Evolutionary conservation across 1,140 invertebrate species (phyloP), one percentile per base, ranked within the genome.

Genomic region (Scaptomyza pallida): DNA sequence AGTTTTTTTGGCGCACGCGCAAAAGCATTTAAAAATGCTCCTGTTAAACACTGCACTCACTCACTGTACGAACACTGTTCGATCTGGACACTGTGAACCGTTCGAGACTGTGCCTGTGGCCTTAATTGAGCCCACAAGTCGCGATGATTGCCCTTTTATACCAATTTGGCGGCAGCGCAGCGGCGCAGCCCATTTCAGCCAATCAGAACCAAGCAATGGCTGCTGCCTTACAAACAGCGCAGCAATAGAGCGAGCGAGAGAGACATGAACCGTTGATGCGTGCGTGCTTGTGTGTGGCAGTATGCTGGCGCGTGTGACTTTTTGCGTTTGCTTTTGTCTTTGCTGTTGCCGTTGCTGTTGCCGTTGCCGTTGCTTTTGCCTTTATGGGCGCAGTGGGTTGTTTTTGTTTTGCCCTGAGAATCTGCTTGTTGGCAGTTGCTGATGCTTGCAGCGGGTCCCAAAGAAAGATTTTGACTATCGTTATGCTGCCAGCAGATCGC

Each of bases 61-160:
- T 55, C 48, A 33, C 41, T 60, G 64, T 15, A 40, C 23, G 15
- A 33, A 30, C 15, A 13, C 30, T 44, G 52, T 47, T 51, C 51
- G 51, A 6, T 62, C 17, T 30, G 23, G 15, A n/a, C 61, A 33
- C 52, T 55, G 17, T 47, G 62, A 77, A 81, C 73, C 69, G 81
- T 51, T 76, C 81, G 61, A 85, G 61, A 76, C 80, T 77, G 45
- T 50, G 75, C 64, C 72, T 75, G 69, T 65, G 72, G 76, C 71
- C 86, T 91, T 91, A 91, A 91, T 91, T 91, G 90, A 90, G 75
- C 65, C 78, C 76, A 73, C 85, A 89, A 88, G 71, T 73, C 69
- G 56, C 76, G 75, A 88, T 91, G 90, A 91, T 91, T 91, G 90
- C 82, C 90, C 72, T 91, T 91, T 91, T 91, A 91, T 91, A 91